phyloP scores from a whole-genome alignment of 2,888 invertebrate species.

The Heliconius hortense region DNA sequence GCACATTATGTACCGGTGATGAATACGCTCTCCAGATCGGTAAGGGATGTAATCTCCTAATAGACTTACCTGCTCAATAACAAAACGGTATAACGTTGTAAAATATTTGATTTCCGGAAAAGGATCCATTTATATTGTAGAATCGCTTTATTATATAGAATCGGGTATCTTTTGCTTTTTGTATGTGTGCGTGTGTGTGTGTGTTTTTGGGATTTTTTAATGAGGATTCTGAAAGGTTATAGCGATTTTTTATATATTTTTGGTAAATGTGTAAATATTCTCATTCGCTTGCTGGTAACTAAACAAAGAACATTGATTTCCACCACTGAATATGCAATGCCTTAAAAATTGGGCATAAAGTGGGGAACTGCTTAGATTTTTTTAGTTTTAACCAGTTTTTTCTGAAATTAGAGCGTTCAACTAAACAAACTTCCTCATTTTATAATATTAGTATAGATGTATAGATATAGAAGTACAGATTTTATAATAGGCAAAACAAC shows the following conservation, averaged over 20 bases:
- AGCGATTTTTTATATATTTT: background rate
- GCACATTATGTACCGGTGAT: constrained; percentile 40
- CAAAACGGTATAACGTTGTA: constrained; percentile 38
- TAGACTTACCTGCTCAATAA: constrained; percentile 44
- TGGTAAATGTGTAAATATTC: too few species aligned
- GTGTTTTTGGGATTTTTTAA: background rate
- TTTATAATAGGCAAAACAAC: too few species aligned
- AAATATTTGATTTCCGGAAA: constrained; percentile 31
- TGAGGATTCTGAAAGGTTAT: background rate
- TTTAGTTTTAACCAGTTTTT: too few species aligned
- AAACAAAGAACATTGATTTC: background rate
- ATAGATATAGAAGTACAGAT: too few species aligned
- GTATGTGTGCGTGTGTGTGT: background rate
- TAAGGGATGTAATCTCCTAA: constrained; percentile 43
- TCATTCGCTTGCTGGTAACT: too few species aligned
- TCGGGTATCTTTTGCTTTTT: background rate
- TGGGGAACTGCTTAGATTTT: background rate
- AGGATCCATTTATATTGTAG: constrained; percentile 32
- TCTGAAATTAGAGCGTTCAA: too few species aligned
- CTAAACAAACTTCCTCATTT: too few species aligned
- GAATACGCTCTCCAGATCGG: constrained; percentile 40
- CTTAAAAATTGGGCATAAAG: background rate
- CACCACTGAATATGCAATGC: background rate
- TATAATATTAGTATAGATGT: too few species aligned
- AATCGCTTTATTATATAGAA: constrained; percentile 11